phyloP scores from a whole-genome alignment of 2,888 invertebrate species.

The Xestobium rufovillosum region DNA sequence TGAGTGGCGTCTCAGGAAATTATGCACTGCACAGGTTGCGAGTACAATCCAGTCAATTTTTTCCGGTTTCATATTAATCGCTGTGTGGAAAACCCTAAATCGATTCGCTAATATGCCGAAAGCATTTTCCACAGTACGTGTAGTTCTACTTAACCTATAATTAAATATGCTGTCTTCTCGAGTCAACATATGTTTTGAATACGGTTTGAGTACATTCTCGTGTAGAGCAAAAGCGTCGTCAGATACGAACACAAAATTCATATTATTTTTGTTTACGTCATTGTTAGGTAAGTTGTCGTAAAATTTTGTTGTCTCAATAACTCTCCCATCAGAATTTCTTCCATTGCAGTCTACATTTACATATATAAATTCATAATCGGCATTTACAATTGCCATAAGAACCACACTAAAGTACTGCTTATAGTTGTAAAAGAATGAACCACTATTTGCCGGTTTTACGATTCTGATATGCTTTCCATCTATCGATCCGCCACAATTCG shows the following conservation, averaged over 20 bases:
- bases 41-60: constrained; percentile 16
- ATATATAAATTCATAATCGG: constrained; percentile 18
- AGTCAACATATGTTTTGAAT: constrained; percentile 11
- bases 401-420: constrained; percentile 18
- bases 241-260: constrained; percentile 16
- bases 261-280: constrained; percentile 8
- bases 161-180: constrained; percentile 16
- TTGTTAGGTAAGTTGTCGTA: constrained; percentile 8
- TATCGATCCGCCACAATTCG: constrained; percentile 22
- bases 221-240: constrained; percentile 18
- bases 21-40: constrained; percentile 15
- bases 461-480: constrained; percentile 26
- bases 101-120: too few species aligned
- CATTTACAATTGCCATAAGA: constrained; percentile 15
- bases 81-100: too few species aligned
- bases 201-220: constrained; percentile 17
- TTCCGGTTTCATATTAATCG: constrained; percentile 18
- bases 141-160: constrained; percentile 16
- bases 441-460: constrained; percentile 22
- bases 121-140: constrained; percentile 15
- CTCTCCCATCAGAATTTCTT: constrained; percentile 7
- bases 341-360: constrained; percentile 9
- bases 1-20: constrained; percentile 15
- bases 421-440: too few species aligned
- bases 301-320: constrained; percentile 6